Conservation (phyloP, 2,797 vertebrate genomes). For the Tauraco hartlaubi region DNA sequence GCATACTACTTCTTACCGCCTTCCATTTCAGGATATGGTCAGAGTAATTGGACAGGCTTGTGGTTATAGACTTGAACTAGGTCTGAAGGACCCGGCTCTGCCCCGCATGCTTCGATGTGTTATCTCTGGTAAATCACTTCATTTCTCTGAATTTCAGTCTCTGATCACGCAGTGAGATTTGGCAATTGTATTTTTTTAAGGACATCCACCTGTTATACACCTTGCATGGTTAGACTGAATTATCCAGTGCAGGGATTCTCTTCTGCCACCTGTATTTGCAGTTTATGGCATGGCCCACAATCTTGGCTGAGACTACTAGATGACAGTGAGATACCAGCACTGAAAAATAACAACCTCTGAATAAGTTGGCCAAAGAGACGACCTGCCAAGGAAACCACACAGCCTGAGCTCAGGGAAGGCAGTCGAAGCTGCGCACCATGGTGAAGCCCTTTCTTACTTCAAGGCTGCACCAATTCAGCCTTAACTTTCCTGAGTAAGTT, state of each 20-base stretch:
- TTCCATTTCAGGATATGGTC: background rate
- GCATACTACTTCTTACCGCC: background rate
- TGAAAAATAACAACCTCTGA: background rate
- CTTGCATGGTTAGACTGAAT: background rate
- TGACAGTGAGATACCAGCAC: background rate
- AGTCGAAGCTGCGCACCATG: accelerated
- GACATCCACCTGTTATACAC: background rate
- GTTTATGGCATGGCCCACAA: accelerated
- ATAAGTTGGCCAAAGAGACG: background rate
- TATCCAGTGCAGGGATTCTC: background rate
- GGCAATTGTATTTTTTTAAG: background rate
- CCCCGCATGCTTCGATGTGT: background rate
- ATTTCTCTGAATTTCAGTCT: background rate
- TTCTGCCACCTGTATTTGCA: background rate
- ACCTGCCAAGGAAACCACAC: background rate
- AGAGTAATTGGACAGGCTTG: background rate
- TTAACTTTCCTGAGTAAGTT: background rate
- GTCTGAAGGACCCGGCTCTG: background rate
- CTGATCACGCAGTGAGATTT: background rate
- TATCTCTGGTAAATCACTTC: background rate
- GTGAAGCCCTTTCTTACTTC: background rate
- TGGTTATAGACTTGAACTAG: background rate
- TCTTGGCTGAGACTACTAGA: background rate
- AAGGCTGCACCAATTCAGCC: background rate
- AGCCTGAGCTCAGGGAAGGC: background rate